Base-by-base conservation (phyloP, 1,140 invertebrate species). In the Gonatopus flavifemur region DNA sequence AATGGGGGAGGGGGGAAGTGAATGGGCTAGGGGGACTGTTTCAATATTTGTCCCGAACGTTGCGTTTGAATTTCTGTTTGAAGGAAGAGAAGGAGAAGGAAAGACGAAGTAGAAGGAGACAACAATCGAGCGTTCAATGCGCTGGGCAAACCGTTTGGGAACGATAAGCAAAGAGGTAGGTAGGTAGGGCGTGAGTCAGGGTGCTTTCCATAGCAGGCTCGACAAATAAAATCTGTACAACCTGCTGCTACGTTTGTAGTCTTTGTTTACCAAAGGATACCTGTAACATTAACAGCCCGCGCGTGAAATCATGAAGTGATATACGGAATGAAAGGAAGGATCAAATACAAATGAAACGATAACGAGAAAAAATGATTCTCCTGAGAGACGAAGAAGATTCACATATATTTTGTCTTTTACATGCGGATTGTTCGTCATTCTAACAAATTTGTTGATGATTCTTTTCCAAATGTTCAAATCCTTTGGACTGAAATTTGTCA, bases 141-240 rank as follows among this genome's bases (percentile, higher is more conserved):
- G 43, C 41, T 22, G 24, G 38, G 41, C 44, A 52, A 52, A 63
- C 54, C 57, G 58, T 68, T 60, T 54, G 59, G 40, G 56, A 40
- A 59, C 63, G 68, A 74, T 73, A 72, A 76, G 70, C 69, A 59
- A 58, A 45, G 48, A 54, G 41, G 52, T 30, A 48, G 25, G 24
- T 15, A 20, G 24, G 24, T 46, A 20, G 49, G 42, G n/a, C 19
- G 40, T 32, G 15, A n/a, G 35, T 15, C 49, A 61, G 53, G 53
- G 40, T 36, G 52, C 39, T 50, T 42, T 32, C 42, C 6, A 12
- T n/a, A 44, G 38, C 54, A 57, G 64, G 62, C 70, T 68, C 57
- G 59, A 66, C 69, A 76, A 71, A 76, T 74, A 75, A 76, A 75
- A 76, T 72, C 71, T 64, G 70, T 72, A 74, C 71, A 74, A 74